Base-by-base conservation (phyloP, 1,140 invertebrate genomes). In the Vollenhovia emeryi region DNA sequence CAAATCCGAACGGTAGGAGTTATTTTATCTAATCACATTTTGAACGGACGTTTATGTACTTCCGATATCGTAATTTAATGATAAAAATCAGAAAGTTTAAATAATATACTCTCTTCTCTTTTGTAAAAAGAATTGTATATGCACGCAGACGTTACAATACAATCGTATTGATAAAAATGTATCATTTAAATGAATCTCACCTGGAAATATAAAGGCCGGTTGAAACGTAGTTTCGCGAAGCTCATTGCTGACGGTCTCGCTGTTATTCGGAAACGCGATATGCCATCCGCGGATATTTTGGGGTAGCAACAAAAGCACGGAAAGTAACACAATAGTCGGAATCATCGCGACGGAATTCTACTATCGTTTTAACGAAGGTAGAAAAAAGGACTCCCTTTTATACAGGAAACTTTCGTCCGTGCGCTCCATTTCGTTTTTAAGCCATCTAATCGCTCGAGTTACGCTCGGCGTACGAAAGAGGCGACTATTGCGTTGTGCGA, bases 131-230 rank as follows among this genome's bases (percentile, higher is more conserved):
- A 68, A 48, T 48, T 66, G 7, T 69, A 48, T n/a, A n/a, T n/a
- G n/a, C 2, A 27, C 30, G 15, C 6, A 7, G 33, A 52, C 30
- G 2, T 52, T 33, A 52, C 15, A 21, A 27, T 24, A 15, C n/a
- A 21, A n/a, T 5, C 21, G 33, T 24, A 27, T 74, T 74, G 3
- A 21, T 4, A 60, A 76, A 21, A 64, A 48, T 21, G 40, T 36
- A 15, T 24, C 21, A 13, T 15, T 50, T 18, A 5, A 21, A 40
- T 52, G 13, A 71, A 33, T 64, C 89, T 85, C 82, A 91, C 90
- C 89, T 91, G 75, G 86, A 66, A 71, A 88, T 82, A 91, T 91
- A 7, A 85, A 6, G 0, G 59, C 57, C 9, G 55, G n/a, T 15
- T 59, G 24, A 1, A 15, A n/a, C 15, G 62, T 30, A 21, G 40